Evolutionary conservation across 1,140 invertebrate genomes (phyloP).

Genomic region (Papilio xuthus): DNA sequence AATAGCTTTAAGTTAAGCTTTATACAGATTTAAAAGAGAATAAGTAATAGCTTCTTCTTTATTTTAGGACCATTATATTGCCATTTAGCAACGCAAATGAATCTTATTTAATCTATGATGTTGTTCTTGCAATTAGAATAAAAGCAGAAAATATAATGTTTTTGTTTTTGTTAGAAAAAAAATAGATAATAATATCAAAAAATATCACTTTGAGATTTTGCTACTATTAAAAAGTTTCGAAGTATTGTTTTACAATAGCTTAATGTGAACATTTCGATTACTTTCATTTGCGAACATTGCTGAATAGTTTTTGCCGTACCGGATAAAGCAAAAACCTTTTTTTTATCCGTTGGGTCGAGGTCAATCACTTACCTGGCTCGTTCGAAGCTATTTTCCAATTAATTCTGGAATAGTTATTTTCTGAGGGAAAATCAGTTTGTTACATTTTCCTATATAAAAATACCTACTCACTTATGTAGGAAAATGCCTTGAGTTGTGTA

Average conservation of each 20-base stretch:
- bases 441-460: neutral
- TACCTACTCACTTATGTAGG: neutral
- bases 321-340: neutral
- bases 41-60: neutral
- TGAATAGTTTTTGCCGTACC: neutral
- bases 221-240: neutral
- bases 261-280: neutral
- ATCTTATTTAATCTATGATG: no score
- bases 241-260: neutral
- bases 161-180: no score
- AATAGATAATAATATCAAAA: no score
- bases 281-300: neutral
- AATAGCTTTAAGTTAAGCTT: neutral
- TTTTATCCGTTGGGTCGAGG: neutral
- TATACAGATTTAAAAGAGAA: neutral
- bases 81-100: no score
- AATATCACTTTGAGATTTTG: no score
- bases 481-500: neutral
- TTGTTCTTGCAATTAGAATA: no score
- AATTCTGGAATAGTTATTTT: conserved; percentile 10
- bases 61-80: no score
- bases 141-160: no score
- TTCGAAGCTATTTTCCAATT: conserved; percentile 23
- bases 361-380: conserved; percentile 6
- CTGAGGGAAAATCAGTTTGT: neutral